Percentiles rank a stretch among this genome's conserved stretches.
Evolutionary conservation across 2,113 vertebrate genomes (phyloP).

Genomic region (Falco punctatus): DNA sequence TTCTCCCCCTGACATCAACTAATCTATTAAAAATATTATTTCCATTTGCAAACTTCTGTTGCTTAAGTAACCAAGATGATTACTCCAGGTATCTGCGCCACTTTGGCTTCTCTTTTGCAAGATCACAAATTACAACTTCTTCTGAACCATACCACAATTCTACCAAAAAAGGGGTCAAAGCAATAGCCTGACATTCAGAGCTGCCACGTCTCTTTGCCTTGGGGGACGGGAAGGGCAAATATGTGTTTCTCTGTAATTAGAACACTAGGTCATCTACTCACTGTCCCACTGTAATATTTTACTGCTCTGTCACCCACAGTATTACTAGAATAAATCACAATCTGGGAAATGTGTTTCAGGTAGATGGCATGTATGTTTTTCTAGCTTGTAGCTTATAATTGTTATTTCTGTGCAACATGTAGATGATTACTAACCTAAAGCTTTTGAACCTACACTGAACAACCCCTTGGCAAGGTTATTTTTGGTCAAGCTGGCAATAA

Average conservation of each 20-base stretch:
- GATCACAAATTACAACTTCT: background rate
- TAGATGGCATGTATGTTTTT: background rate
- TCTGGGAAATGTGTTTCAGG: background rate
- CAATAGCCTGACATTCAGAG: background rate
- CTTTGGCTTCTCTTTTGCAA: background rate
- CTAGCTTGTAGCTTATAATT: background rate
- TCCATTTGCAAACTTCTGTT: background rate
- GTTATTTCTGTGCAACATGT: background rate
- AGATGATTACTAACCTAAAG: background rate
- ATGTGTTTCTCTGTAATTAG: background rate
- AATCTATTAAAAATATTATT: background rate
- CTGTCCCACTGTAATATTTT: background rate
- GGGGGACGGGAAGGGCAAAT: background rate
- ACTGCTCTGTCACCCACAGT: background rate
- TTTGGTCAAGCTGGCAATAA: background rate
- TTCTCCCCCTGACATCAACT: background rate
- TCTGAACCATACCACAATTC: background rate
- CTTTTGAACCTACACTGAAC: background rate
- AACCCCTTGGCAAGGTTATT: background rate
- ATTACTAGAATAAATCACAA: background rate
- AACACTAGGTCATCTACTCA: background rate
- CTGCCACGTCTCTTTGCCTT: accelerated
- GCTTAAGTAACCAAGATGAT: background rate
- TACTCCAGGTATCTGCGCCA: background rate
- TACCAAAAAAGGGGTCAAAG: background rate